A percentile compares a stretch with the other conserved stretches of the same genome.
These are phyloP conservation scores for Eurytoma californica DNA, from an alignment of 2,888 invertebrate genomes.

Conservation along the genomic window DNA sequence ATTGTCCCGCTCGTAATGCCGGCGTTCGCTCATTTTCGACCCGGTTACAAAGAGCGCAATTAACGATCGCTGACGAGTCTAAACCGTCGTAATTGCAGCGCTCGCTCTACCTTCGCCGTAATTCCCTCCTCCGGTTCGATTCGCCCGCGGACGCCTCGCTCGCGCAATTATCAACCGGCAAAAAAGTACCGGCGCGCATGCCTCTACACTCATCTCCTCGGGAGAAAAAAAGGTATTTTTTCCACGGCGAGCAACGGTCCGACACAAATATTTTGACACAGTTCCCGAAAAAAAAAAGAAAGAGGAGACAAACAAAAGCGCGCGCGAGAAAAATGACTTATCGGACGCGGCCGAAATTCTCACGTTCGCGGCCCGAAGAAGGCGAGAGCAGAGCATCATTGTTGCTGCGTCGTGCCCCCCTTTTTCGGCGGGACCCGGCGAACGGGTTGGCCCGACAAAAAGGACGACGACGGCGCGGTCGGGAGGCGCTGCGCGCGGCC, in stretches of 20 bases:
- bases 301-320: no score
- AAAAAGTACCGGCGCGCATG: background rate
- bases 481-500: background rate
- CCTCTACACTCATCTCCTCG: background rate
- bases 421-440: constrained; percentile 8
- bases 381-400: no score
- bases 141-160: background rate
- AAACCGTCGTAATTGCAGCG: constrained; percentile 13
- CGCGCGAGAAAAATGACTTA: background rate
- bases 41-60: constrained; percentile 9
- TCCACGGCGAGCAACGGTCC: background rate
- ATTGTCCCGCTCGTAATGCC: constrained; percentile 8
- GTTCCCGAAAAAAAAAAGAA: constrained; percentile 18
- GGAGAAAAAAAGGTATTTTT: no score
- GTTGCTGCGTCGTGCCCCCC: background rate
- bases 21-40: constrained; percentile 12
- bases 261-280: constrained; percentile 22
- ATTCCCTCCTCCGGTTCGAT: background rate
- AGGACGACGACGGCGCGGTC: background rate
- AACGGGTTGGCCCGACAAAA: constrained; percentile 11
- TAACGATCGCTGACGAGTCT: constrained; percentile 25
- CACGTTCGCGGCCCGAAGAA: constrained; percentile 6
- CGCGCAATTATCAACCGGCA: background rate
- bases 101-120: background rate
- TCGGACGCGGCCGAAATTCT: constrained; percentile 25